phyloP scores from a whole-genome alignment of 2,113 vertebrate genomes.

The Gopherus evgoodei region DNA sequence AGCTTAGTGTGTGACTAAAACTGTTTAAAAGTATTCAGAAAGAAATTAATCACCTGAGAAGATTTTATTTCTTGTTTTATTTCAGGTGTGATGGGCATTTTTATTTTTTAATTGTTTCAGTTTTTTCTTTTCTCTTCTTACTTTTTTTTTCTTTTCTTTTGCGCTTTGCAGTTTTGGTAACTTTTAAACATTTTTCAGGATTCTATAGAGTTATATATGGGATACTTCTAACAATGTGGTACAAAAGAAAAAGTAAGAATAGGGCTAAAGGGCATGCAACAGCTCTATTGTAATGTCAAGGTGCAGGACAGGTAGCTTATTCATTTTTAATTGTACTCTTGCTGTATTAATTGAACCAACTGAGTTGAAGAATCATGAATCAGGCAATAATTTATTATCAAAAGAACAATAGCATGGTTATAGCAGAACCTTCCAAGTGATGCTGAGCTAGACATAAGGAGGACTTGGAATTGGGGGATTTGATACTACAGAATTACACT shows the following conservation, averaged over 20 bases:
- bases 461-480: background rate
- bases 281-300: background rate
- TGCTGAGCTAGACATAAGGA: background rate
- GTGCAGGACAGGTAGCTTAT: background rate
- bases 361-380: conserved; percentile 14
- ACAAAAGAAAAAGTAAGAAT: conserved; percentile 53
- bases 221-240: conserved; percentile 12
- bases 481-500: background rate
- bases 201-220: background rate
- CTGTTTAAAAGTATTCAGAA: background rate
- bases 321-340: conserved; percentile 7
- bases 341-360: background rate
- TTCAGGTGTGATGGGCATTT: background rate
- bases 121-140: rapidly evolving
- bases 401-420: conserved; percentile 15
- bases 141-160: background rate
- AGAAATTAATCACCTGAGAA: background rate
- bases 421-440: background rate
- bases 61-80: background rate
- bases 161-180: background rate
- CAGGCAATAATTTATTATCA: background rate
- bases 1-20: background rate
- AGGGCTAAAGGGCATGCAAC: background rate
- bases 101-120: background rate
- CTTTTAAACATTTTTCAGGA: background rate